Conservation (phyloP, 2,113 vertebrate genomes). For the Azemiops feae region DNA sequence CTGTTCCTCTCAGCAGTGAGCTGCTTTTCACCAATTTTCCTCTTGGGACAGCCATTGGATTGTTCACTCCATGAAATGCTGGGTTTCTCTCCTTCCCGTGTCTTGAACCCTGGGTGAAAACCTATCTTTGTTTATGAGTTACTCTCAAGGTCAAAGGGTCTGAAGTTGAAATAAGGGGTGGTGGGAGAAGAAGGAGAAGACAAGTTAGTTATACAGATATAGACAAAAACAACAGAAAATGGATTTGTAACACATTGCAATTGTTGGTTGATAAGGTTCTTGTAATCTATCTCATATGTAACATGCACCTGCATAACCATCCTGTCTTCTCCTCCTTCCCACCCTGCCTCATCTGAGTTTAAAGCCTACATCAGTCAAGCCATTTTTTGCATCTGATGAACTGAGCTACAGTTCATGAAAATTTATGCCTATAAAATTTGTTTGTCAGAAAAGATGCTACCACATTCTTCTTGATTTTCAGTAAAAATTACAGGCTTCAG, state of each 20-base stretch:
- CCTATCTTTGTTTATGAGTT: not conserved
- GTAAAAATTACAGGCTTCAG: not conserved
- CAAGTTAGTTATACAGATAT: not conserved
- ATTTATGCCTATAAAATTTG: not conserved
- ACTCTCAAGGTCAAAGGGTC: not conserved
- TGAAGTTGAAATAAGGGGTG: not conserved
- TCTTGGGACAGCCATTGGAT: not conserved
- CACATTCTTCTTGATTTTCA: not conserved
- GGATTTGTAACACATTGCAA: not conserved
- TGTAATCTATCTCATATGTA: too few species aligned
- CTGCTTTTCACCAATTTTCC: not conserved
- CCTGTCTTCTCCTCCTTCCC: not conserved
- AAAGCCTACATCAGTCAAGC: not conserved
- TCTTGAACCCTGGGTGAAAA: not conserved
- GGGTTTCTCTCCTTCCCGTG: not conserved
- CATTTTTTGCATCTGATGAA: not conserved
- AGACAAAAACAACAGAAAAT: not conserved
- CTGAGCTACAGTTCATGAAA: not conserved
- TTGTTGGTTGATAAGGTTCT: not conserved
- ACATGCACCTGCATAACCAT: not conserved
- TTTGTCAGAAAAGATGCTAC: not conserved
- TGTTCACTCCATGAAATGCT: not conserved
- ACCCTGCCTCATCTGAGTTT: not conserved
- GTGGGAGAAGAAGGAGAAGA: not conserved
- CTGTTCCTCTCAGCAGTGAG: not conserved